phyloP scores from a whole-genome alignment of 2,113 vertebrate species.

The Cricetomys ansorgei region DNA sequence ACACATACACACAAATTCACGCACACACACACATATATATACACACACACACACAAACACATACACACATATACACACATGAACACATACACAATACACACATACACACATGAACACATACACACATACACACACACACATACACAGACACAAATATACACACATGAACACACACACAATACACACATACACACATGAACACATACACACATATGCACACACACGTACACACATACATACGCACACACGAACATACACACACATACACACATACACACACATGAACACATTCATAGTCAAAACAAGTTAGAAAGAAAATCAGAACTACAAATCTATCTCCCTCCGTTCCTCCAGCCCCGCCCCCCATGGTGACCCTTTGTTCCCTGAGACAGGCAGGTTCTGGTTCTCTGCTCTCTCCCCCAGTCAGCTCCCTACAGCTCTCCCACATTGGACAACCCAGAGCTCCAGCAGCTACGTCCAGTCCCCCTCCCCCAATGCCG shows the following conservation, averaged over 20 bases:
- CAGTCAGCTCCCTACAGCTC: accelerated
- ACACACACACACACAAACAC: background rate
- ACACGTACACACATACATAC: background rate
- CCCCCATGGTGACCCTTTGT: background rate
- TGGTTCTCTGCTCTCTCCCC: background rate
- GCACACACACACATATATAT: background rate
- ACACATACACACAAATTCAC: background rate
- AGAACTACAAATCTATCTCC: background rate
- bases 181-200: background rate
- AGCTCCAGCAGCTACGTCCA: background rate
- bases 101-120: background rate
- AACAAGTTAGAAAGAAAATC: background rate
- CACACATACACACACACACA: too few relatives aligned
- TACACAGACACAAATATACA: too few relatives aligned
- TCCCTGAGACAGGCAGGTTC: background rate
- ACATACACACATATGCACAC: background rate
- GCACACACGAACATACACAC: background rate
- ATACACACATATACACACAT: background rate
- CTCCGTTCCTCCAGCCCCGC: background rate
- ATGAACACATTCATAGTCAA: background rate
- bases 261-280: background rate
- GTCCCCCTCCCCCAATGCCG: background rate
- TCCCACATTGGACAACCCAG: background rate
- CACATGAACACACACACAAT: accelerated
- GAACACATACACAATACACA: too few relatives aligned